Conservation (phyloP, 2,797 vertebrate genomes). For the Gymnopithys bicolor region DNA sequence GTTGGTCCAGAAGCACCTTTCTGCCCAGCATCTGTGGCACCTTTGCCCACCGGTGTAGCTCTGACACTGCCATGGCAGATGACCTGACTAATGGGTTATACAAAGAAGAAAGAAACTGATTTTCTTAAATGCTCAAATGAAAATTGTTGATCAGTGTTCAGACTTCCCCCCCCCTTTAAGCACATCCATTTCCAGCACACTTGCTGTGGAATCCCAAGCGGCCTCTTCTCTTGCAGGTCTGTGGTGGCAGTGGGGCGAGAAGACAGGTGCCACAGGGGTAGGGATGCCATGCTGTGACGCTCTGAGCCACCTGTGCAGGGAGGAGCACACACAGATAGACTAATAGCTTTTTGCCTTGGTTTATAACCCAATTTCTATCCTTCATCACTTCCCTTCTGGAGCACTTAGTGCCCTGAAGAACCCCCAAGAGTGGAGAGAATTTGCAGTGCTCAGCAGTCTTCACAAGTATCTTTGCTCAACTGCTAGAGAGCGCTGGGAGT, state of each 20-base stretch:
- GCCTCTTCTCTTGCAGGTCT: not conserved
- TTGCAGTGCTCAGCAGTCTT: conserved; percentile 27
- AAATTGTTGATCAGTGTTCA: not conserved
- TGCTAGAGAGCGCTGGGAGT: not conserved
- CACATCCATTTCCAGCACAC: not conserved
- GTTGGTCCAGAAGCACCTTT: not conserved
- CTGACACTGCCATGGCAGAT: not conserved
- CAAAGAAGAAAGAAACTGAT: not conserved
- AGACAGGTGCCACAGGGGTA: not conserved
- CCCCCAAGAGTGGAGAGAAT: not conserved
- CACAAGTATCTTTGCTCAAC: not conserved
- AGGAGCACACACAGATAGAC: not conserved
- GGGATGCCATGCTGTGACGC: not conserved
- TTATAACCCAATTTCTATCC: not conserved
- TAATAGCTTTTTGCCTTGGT: not conserved
- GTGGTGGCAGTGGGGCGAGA: not conserved
- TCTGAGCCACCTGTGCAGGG: not conserved
- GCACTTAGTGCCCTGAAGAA: not conserved
- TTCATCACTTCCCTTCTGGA: conserved; percentile 18
- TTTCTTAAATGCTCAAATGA: not conserved
- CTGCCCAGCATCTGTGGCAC: not conserved
- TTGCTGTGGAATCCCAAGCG: not conserved
- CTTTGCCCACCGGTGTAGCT: not conserved
- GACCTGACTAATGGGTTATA: not conserved
- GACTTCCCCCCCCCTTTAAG: fast-evolving